Conservation (phyloP, 2,113 vertebrate genomes). For the Hypanus sabinus region DNA sequence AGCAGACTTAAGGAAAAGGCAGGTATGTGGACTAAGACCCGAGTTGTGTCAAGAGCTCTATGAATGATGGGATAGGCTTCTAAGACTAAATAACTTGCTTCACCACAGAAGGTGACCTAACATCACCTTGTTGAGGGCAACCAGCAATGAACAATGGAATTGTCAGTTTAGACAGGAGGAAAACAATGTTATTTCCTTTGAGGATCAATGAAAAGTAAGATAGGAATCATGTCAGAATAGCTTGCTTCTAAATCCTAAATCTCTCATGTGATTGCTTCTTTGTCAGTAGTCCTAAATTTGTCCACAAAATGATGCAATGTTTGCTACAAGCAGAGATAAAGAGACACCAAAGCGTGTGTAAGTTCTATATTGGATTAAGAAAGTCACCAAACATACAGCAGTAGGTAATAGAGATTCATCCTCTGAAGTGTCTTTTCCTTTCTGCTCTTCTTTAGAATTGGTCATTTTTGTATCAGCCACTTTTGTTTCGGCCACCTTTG, state of each 20-base stretch:
- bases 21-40: no score
- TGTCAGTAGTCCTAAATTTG: not conserved
- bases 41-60: no score
- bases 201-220: not conserved
- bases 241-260: not conserved
- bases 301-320: not conserved
- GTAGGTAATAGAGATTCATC: not conserved
- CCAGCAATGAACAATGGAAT: no score
- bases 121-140: not conserved
- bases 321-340: not conserved
- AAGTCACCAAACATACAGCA: conserved; percentile 11
- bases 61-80: no score
- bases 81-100: not conserved
- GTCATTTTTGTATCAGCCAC: not conserved
- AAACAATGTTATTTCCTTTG: not conserved
- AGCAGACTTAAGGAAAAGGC: no score
- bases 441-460: not conserved
- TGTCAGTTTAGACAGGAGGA: not conserved
- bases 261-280: not conserved
- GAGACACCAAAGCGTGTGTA: not conserved
- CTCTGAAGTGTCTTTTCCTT: conserved; percentile 31
- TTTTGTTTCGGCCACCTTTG: not conserved
- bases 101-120: not conserved
- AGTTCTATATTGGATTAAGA: not conserved
- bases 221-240: not conserved